Evolutionary conservation across 2,888 invertebrate genomes (phyloP), one percentile per base, ranked within the genome.

Genomic region (Megaustenia siamemsis): DNA sequence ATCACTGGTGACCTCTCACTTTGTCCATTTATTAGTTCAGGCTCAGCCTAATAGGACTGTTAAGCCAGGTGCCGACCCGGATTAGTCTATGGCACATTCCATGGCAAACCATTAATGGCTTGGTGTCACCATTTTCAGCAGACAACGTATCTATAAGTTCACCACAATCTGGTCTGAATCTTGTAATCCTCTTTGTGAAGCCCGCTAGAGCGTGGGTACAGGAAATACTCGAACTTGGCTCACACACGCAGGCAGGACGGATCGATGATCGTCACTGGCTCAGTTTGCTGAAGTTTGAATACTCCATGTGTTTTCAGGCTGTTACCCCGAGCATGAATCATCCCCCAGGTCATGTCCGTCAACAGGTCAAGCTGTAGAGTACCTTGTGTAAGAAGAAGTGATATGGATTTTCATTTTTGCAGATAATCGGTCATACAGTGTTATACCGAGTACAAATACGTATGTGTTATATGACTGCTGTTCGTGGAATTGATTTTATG

Each of bases 201-300:
- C 0, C 40, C 24, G 38, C 40, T n/a, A 8, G 32, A 24, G n/a
- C 5, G 76, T 53, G 76, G 56, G 76, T 56, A 40, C 76, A 76
- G 40, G 56, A 21, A 5, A 38, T n/a, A 32, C 56, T 38, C 10
- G 53, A 40, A 6, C 53, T 6, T 12, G 45, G 76, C 38, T 18
- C 76, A 32, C 76, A 60, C 76, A n/a, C 76, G 56, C 76, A 40
- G 21, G 10, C 56, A 35, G 76, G 35, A 38, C 63, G n/a, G 78
- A 43, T 78, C 78, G 78, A 78, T 76, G 75, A 76, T 76, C 75
- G 75, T 53, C 53, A 8, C 24, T 35, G 21, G 75, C 56, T 12
- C 18, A 35, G 53, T 56, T 18, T 38, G 40, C 40, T 18, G n/a
- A 38, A 12, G 35, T 8, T 68, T 21, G 68, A 73, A 40, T 73